These are phyloP conservation scores for Manacus vitellinus DNA, from an alignment of 2,113 vertebrate genomes.

Conservation along the genomic window DNA sequence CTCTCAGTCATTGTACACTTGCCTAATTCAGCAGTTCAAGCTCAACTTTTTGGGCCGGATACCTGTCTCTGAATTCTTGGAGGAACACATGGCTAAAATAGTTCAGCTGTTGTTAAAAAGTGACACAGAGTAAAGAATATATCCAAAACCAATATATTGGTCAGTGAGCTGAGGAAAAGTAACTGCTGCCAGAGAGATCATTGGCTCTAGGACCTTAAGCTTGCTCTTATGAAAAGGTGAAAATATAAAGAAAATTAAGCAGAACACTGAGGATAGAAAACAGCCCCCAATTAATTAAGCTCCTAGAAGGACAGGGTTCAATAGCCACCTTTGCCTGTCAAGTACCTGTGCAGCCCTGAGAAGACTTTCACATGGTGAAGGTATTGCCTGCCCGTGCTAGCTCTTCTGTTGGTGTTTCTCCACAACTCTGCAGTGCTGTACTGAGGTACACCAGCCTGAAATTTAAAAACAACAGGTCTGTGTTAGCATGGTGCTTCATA, in stretches of 20 bases:
- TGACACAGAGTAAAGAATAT: background rate
- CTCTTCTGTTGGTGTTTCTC: background rate
- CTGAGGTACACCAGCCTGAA: background rate
- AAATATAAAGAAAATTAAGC: background rate
- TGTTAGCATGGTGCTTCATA: background rate
- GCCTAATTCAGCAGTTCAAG: background rate
- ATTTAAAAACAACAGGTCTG: background rate
- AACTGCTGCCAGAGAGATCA: background rate
- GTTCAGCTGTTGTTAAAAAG: background rate
- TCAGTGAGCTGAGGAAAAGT: background rate
- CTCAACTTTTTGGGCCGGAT: background rate
- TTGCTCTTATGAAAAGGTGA: background rate
- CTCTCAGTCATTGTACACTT: background rate
- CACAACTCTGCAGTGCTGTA: background rate
- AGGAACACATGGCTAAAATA: background rate
- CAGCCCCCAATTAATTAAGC: background rate
- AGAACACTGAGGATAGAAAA: background rate
- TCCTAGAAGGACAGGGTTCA: background rate
- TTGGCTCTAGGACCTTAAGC: background rate
- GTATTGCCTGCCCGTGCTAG: rapidly evolving
- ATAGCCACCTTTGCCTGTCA: background rate
- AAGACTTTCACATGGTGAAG: background rate
- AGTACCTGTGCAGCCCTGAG: background rate
- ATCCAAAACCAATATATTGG: background rate
- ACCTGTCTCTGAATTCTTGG: background rate